Conservation (phyloP, 2,888 invertebrate genomes). For the Apamea crenata region DNA sequence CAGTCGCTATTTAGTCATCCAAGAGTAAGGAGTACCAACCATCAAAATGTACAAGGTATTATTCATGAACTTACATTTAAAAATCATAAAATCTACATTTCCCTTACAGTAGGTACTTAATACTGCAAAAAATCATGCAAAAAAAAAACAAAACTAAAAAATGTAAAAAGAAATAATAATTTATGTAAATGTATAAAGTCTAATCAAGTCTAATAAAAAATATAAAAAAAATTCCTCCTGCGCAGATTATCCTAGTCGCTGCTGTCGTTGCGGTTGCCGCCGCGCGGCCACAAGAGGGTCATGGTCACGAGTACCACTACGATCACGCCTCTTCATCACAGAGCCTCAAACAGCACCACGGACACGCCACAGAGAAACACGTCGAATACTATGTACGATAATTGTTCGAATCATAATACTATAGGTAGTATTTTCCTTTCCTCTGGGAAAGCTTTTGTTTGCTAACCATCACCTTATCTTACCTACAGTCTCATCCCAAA, state of each 20-base stretch:
- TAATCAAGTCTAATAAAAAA: background rate
- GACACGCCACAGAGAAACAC: conserved; percentile 11
- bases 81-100: background rate
- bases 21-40: background rate
- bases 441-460: background rate
- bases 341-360: conserved; percentile 63
- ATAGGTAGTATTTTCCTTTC: background rate
- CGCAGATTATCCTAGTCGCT: conserved; percentile 36
- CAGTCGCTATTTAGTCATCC: conserved; percentile 16
- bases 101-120: background rate
- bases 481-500: conserved; percentile 43
- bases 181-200: too few relatives aligned
- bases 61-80: background rate
- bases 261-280: conserved; percentile 16
- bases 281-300: conserved; percentile 43
- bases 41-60: conserved; percentile 46
- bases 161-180: too few relatives aligned
- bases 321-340: conserved; percentile 70
- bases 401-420: background rate
- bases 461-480: background rate
- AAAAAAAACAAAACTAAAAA: background rate
- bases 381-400: conserved; percentile 6
- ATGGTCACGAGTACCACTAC: conserved; percentile 52
- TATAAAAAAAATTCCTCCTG: background rate
- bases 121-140: background rate